Percentiles rank a stretch among this genome's conserved stretches.
These are phyloP conservation scores for Hyppa rectilinea DNA, from an alignment of 2,888 invertebrate genomes.

Conservation along the genomic window DNA sequence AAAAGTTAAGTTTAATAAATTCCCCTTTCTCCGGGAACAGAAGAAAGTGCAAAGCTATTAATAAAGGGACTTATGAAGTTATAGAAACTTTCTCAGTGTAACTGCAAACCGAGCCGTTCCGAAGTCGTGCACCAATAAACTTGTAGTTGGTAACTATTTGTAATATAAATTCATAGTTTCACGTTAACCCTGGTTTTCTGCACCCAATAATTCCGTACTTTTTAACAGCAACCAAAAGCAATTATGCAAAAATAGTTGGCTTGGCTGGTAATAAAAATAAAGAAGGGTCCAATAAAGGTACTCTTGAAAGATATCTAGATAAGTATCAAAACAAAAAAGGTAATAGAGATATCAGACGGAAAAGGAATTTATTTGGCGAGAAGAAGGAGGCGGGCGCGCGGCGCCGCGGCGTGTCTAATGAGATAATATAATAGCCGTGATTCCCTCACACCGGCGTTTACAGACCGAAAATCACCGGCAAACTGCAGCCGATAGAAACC, in stretches of 20 bases:
- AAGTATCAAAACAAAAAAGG: slow-evolving; percentile 73
- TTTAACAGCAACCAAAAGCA: slow-evolving; percentile 4
- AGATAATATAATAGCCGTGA: slow-evolving; percentile 90
- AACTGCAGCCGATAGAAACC: slow-evolving; percentile 83
- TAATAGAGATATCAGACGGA: slow-evolving; percentile 82
- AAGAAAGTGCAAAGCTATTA: slow-evolving; percentile 85
- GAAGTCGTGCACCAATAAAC: slow-evolving; percentile 87
- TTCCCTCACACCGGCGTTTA: slow-evolving; percentile 84
- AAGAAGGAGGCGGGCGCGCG: slow-evolving; percentile 79
- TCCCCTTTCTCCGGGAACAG: slow-evolving; percentile 66
- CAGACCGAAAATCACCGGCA: slow-evolving; percentile 86
- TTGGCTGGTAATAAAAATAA: slow-evolving; percentile 45
- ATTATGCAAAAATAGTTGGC: slow-evolving; percentile 7
- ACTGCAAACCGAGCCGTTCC: slow-evolving; percentile 82
- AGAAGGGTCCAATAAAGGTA: slow-evolving; percentile 37
- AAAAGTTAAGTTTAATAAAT: slow-evolving; percentile 59
- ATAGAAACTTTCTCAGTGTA: slow-evolving; percentile 84
- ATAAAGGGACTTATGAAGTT: slow-evolving; percentile 88
- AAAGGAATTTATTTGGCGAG: slow-evolving; percentile 87
- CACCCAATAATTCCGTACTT: slow-evolving; percentile 26
- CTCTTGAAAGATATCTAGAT: slow-evolving; percentile 51
- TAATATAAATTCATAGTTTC: slow-evolving; percentile 85
- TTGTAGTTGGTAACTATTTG: slow-evolving; percentile 87
- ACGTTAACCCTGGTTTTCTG: slow-evolving; percentile 74
- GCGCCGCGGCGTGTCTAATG: slow-evolving; percentile 88